phyloP scores from a whole-genome alignment of 2,888 invertebrate species.

The Stegana nigrithorax region DNA sequence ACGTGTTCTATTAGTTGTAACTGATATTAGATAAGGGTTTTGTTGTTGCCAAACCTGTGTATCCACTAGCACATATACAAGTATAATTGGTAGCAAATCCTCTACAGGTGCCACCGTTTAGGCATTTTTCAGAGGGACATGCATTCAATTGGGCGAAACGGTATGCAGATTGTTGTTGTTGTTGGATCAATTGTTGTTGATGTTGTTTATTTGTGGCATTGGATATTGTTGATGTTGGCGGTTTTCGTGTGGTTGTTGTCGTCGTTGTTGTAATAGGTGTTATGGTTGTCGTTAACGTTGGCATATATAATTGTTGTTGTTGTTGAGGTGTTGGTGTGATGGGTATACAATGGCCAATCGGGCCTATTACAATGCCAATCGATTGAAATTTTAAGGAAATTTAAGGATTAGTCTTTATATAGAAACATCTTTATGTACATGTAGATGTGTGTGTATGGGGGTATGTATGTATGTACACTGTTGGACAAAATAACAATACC shows the following conservation, averaged over 20 bases:
- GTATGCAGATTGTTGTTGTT: constrained; percentile 40
- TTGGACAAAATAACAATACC: no score
- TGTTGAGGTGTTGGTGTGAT: constrained; percentile 53
- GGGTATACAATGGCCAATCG: constrained; percentile 68
- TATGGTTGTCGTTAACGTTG: constrained; percentile 36
- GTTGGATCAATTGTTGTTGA: constrained; percentile 19
- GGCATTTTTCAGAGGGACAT: constrained; percentile 72
- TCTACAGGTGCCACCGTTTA: constrained; percentile 79
- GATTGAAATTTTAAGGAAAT: constrained; percentile 22
- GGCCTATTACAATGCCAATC: constrained; percentile 54
- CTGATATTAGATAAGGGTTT: no score
- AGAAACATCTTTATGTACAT: constrained; percentile 6
- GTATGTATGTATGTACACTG: not conserved
- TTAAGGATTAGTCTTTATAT: constrained; percentile 10
- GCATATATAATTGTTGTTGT: constrained; percentile 35
- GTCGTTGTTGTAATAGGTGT: constrained; percentile 32
- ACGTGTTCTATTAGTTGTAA: not conserved
- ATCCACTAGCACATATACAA: constrained; percentile 80
- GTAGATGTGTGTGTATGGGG: not conserved
- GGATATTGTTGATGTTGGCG: constrained; percentile 12
- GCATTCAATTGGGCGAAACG: constrained; percentile 68
- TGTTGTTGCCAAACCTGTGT: constrained; percentile 71
- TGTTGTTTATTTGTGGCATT: constrained; percentile 18
- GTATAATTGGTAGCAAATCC: constrained; percentile 75
- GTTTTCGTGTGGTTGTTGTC: constrained; percentile 26